phyloP scores from a whole-genome alignment of 2,888 invertebrate species.

The Dexiosoma caninum region DNA sequence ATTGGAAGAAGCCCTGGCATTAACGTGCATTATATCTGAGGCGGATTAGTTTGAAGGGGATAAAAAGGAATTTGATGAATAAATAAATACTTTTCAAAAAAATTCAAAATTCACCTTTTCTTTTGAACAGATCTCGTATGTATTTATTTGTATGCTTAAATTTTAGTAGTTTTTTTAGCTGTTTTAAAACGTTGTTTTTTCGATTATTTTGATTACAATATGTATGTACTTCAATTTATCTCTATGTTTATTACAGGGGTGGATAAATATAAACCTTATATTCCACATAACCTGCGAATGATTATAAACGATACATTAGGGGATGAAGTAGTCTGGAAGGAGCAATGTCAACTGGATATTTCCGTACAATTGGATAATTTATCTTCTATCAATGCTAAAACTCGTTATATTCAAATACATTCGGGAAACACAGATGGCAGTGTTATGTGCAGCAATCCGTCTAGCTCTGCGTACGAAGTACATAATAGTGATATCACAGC shows the following conservation, averaged over 20 bases:
- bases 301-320: conserved; percentile 69
- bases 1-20: no score
- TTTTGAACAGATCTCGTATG: no score
- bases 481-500: background rate
- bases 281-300: conserved; percentile 67
- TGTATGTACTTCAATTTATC: background rate
- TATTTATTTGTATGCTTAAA: background rate
- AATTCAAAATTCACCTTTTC: no score
- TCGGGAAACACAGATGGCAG: conserved; percentile 19
- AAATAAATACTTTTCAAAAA: no score
- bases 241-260: conserved; percentile 63
- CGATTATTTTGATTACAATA: background rate
- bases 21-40: no score
- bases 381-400: conserved; percentile 58
- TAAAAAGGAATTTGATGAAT: no score
- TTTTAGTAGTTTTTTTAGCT: background rate
- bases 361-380: conserved; percentile 42
- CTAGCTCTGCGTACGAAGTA: background rate
- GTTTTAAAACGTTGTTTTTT: background rate
- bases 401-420: conserved; percentile 68
- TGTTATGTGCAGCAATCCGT: conserved; percentile 28
- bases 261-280: conserved; percentile 61
- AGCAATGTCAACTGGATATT: conserved; percentile 70
- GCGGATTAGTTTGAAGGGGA: no score
- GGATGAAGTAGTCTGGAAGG: conserved; percentile 72